These are phyloP conservation scores for Eledona agricola DNA, from an alignment of 2,888 invertebrate genomes.

Conservation along the genomic window DNA sequence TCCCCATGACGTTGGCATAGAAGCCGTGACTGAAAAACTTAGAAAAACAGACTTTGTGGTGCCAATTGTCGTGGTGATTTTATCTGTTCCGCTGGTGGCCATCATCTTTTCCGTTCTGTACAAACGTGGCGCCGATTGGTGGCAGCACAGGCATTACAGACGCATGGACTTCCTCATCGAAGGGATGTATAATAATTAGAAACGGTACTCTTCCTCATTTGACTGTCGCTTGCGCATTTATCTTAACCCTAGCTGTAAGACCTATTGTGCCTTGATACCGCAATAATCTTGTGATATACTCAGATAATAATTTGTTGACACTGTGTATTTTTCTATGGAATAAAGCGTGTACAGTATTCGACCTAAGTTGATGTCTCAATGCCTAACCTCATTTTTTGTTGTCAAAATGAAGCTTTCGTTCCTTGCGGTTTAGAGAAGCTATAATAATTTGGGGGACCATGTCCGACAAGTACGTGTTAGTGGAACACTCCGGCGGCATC, in stretches of 20 bases:
- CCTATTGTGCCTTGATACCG: constrained; percentile 43
- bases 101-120: constrained; percentile 73
- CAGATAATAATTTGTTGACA: constrained; percentile 44
- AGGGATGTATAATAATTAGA: constrained; percentile 89
- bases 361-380: neutral
- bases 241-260: constrained; percentile 21
- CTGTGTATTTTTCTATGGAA: constrained; percentile 33
- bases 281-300: constrained; percentile 49
- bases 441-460: too few relatives aligned
- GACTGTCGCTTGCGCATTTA: constrained; percentile 19
- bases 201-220: constrained; percentile 30
- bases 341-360: constrained; percentile 20
- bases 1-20: constrained; percentile 50
- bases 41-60: constrained; percentile 72
- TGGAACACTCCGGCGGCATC: constrained; percentile 61
- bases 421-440: too few relatives aligned
- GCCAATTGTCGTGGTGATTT: constrained; percentile 77
- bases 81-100: constrained; percentile 78
- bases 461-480: constrained; percentile 50
- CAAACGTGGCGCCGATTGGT: constrained; percentile 80
- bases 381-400: constrained; percentile 10
- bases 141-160: constrained; percentile 86
- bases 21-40: constrained; percentile 44
- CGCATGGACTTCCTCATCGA: constrained; percentile 90
- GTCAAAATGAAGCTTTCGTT: neutral